Evolutionary conservation across 64 coral and sea anemone species (phyloP), one percentile per base, ranked within the genome.

Genomic region (Porites lutea): DNA sequence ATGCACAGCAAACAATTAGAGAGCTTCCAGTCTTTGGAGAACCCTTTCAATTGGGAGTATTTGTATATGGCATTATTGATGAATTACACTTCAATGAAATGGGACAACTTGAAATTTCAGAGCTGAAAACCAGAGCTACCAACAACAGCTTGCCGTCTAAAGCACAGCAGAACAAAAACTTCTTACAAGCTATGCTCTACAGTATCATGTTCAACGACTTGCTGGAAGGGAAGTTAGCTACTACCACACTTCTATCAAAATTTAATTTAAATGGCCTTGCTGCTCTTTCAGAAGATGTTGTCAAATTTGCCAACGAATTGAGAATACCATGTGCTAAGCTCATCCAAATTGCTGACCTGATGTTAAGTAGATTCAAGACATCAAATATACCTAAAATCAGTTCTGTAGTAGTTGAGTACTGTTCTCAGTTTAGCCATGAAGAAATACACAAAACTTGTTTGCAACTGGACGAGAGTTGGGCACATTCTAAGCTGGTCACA

Each of bases 11-110:
- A 52, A 90, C 81, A 43, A 88, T 95, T 3, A 72, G 93, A 70
- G 93, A 95, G 78, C 8, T 95, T 9, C 93, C 93, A 22, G 93
- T 86, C 4, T 77, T 95, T 95, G 93, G 93, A 14, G 54, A 90
- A 79, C 93, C 93, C 19, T 95, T 90, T 61, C 77, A 58, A 11
- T 77, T 90, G 70, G 88, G 80, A 59, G 48, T 95, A 74, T 95
- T 95, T 62, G 76, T 95, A 27, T 63, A 95, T 45, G 93, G 93
- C 22, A 95, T 95, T 18, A 90, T 95, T 78, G 93, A 95, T 75
- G 93, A 95, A 79, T 23, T 90, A 5, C 50, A n/a, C 51, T 90
- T 86, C 21, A 95, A 90, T 55, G 79, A 89, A 74, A 90, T 67
- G 16, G 71, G 80, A 63, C 65, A 95, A 66, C 72, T 68, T 10